phyloP scores from a whole-genome alignment of 2,113 vertebrate species.

The Catharus minimus region DNA sequence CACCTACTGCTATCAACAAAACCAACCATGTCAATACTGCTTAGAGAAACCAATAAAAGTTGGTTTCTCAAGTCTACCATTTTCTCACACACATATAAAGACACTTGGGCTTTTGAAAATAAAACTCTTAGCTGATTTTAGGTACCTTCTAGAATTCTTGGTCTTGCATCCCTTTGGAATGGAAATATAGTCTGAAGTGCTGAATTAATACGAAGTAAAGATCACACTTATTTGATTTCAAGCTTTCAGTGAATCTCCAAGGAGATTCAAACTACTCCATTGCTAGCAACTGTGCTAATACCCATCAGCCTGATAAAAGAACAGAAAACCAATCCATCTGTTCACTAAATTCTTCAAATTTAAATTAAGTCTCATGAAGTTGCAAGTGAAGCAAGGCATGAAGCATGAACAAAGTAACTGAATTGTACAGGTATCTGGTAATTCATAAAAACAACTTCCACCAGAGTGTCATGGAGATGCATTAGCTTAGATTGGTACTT shows the following conservation, averaged over 20 bases:
- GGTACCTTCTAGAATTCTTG: not conserved
- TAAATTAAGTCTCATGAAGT: not conserved
- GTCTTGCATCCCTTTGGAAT: not conserved
- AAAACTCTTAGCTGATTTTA: not conserved
- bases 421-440: not conserved
- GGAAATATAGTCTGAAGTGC: not conserved
- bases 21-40: not conserved
- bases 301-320: not conserved
- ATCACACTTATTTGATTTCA: not conserved
- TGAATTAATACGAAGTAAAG: not conserved
- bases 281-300: not conserved
- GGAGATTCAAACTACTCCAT: not conserved
- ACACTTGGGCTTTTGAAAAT: not conserved
- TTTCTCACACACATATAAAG: not conserved
- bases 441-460: not conserved
- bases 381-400: not conserved
- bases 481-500: not conserved
- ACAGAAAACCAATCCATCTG: not conserved
- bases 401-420: not conserved
- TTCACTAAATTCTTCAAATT: not conserved
- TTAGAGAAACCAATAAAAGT: not conserved
- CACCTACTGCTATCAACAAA: not conserved
- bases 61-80: not conserved
- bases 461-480: rapidly evolving
- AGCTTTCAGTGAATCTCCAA: not conserved